phyloP scores from a whole-genome alignment of 2,888 invertebrate species.

The Lepidocyrtinus sp. region DNA sequence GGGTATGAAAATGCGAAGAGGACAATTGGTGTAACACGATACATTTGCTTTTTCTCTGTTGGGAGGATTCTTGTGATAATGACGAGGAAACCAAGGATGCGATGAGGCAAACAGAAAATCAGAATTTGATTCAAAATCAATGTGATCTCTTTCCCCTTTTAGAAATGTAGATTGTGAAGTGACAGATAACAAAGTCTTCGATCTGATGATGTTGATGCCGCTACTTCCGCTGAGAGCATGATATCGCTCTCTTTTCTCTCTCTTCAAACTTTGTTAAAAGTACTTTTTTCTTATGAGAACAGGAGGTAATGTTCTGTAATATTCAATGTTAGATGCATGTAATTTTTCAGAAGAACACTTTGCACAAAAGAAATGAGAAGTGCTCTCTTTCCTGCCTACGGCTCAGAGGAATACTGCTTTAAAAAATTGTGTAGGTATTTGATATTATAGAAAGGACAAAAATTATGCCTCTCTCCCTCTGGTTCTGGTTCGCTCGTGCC shows the following conservation, averaged over 20 bases:
- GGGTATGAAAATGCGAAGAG: conserved; percentile 27
- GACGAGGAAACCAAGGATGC: conserved; percentile 25
- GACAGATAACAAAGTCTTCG: conserved; percentile 47
- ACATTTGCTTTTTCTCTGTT: conserved; percentile 17
- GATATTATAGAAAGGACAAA: conserved; percentile 21
- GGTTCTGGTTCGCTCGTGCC: conserved; percentile 44
- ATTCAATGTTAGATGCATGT: background rate
- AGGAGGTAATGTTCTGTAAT: background rate
- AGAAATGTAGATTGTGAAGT: conserved; percentile 28
- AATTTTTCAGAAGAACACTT: background rate
- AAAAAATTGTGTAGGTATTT: background rate
- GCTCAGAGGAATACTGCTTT: background rate
- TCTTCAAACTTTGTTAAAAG: no score
- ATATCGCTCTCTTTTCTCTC: conserved; percentile 22
- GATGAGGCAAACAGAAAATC: conserved; percentile 18
- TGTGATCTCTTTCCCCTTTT: conserved; percentile 26
- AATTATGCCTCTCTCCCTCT: conserved; percentile 10
- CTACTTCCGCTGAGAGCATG: conserved; percentile 31
- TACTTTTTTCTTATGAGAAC: background rate
- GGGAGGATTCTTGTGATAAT: conserved; percentile 13
- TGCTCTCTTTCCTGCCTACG: background rate
- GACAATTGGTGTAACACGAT: conserved; percentile 31
- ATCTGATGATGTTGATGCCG: background rate
- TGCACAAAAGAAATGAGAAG: background rate
- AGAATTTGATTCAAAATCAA: conserved; percentile 53